Conservation (phyloP, 2,888 invertebrate genomes). For the Xylota sylvarum region DNA sequence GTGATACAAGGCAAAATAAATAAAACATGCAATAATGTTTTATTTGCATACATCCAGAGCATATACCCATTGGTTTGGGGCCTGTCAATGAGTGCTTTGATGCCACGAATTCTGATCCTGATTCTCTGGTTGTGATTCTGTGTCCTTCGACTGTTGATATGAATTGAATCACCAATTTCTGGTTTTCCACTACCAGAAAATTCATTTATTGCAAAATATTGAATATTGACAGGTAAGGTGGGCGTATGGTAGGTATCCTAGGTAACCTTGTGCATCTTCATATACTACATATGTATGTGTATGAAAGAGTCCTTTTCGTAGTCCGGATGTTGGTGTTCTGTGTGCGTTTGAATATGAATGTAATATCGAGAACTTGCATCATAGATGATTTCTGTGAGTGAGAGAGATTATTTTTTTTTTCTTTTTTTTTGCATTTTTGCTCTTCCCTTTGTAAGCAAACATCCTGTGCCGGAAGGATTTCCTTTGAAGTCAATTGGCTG, state of each 20-base stretch:
- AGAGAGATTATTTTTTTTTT: conserved; percentile 2
- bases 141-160: conserved; percentile 61
- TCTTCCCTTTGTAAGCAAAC: conserved; percentile 50
- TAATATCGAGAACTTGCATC: conserved; percentile 45
- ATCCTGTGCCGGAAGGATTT: conserved; percentile 61
- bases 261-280: conserved; percentile 23
- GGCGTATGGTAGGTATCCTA: conserved; percentile 4
- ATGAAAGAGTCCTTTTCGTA: not conserved
- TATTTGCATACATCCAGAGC: conserved; percentile 64
- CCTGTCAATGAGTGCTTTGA: conserved; percentile 45
- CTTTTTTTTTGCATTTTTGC: not conserved
- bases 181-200: conserved; percentile 47
- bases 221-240: conserved; percentile 59
- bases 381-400: conserved; percentile 4
- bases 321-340: not conserved
- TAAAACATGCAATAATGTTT: conserved; percentile 74
- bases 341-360: conserved; percentile 61
- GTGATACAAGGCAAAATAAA: conserved; percentile 61
- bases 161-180: conserved; percentile 74
- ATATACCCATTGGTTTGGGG: not conserved
- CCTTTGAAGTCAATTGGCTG: conserved; percentile 74
- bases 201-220: conserved; percentile 71
- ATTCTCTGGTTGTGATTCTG: conserved; percentile 30
- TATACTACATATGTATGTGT: not conserved
- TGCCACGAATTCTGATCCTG: conserved; percentile 32